A percentile compares a stretch with the other conserved stretches of the same genome.
Evolutionary conservation across 2,113 vertebrate genomes (phyloP).

Genomic region (Sinocyclocheilus grahami): DNA sequence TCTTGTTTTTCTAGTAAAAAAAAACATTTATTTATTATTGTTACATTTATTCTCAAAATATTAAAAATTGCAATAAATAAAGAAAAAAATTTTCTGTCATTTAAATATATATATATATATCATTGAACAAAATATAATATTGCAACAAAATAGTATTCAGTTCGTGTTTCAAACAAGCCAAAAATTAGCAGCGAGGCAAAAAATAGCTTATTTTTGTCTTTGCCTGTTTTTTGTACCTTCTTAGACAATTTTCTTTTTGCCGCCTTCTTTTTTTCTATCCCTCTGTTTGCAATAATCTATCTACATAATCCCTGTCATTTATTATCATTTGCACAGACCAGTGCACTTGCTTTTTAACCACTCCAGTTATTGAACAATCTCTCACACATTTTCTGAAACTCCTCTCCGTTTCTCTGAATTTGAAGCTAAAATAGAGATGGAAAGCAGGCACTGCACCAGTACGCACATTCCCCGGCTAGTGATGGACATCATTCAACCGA

Average conservation of each 20-base stretch:
- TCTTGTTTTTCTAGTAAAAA: too few relatives aligned
- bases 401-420: constrained; percentile 1
- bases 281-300: background rate
- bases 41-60: too few relatives aligned
- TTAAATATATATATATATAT: too few relatives aligned
- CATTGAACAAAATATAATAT: background rate
- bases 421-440: background rate
- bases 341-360: background rate
- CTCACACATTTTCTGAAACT: background rate
- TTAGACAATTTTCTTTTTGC: background rate
- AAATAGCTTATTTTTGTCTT: background rate
- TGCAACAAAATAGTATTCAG: background rate
- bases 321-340: background rate
- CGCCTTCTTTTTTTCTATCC: background rate
- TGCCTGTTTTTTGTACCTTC: background rate
- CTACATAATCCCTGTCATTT: background rate
- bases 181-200: background rate
- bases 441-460: constrained; percentile 9
- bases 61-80: too few relatives aligned
- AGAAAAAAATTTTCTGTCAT: too few relatives aligned
- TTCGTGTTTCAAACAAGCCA: background rate
- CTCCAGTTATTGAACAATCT: background rate
- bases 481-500: constrained; percentile 19
- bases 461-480: background rate
- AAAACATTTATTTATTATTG: too few relatives aligned